Conservation (phyloP, 2,888 invertebrate species). For the Drosophila pegasa region DNA sequence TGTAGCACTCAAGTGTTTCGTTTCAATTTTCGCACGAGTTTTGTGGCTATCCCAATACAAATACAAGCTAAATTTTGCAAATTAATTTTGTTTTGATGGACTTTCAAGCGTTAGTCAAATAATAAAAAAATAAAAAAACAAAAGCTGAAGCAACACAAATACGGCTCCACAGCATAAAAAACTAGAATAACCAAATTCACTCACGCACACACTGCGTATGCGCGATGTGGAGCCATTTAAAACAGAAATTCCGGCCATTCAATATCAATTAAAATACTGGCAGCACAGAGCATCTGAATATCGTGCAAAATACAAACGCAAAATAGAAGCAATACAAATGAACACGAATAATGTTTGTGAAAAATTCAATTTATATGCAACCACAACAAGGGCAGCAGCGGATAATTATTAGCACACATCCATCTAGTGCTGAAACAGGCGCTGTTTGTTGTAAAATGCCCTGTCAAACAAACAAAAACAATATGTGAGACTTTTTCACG, state of each 20-base stretch:
- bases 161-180: conserved; percentile 10
- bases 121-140: conserved; percentile 10
- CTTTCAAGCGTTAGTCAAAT: conserved; percentile 61
- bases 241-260: conserved; percentile 30
- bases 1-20: conserved; percentile 75
- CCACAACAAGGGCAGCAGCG: conserved; percentile 36
- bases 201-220: conserved; percentile 44
- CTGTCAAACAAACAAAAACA: conserved; percentile 50
- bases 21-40: conserved; percentile 74
- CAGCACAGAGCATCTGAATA: conserved; percentile 14
- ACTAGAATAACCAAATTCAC: conserved; percentile 15
- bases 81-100: conserved; percentile 80
- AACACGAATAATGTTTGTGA: conserved; percentile 60
- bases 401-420: conserved; percentile 23
- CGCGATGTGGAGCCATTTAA: conserved; percentile 53
- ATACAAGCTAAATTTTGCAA: conserved; percentile 69
- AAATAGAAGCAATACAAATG: conserved; percentile 44
- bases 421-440: conserved; percentile 15
- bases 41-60: conserved; percentile 64
- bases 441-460: conserved; percentile 29
- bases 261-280: conserved; percentile 69
- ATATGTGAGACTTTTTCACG: conserved; percentile 65
- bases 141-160: not conserved
- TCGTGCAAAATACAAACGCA: conserved; percentile 10
- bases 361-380: conserved; percentile 80